Conservation (phyloP, 2,888 invertebrate genomes). For the Scrobipalpa atriplicella region DNA sequence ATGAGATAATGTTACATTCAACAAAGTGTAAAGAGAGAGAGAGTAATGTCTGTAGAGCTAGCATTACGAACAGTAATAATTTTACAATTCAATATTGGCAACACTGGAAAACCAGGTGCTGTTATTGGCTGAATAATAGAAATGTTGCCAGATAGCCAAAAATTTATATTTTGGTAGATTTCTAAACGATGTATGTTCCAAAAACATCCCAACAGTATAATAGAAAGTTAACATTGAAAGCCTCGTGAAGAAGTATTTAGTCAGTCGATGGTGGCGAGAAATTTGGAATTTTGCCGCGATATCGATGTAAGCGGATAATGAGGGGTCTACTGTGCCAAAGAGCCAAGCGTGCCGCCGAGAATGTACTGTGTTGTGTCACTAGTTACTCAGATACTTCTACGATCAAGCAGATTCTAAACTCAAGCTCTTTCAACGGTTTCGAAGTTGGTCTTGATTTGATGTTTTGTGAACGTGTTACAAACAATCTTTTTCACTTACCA, state of each 20-base stretch:
- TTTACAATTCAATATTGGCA: neutral
- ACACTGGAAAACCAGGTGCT: neutral
- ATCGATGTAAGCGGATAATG: conserved; percentile 15
- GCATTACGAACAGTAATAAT: neutral
- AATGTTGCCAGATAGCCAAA: neutral
- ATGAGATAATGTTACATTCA: neutral
- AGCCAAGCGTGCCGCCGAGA: conserved; percentile 23
- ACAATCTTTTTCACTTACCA: conserved; percentile 7
- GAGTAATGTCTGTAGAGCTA: conserved; percentile 5
- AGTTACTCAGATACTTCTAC: neutral
- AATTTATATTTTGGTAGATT: neutral
- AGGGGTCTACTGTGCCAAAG: neutral
- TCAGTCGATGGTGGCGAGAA: conserved; percentile 21
- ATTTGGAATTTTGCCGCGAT: conserved; percentile 27
- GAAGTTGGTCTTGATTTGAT: neutral
- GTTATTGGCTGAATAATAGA: neutral
- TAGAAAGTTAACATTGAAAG: conserved; percentile 25
- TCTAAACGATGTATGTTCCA: conserved; percentile 9
- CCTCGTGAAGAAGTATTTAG: conserved; percentile 24
- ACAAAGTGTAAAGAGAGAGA: neutral
- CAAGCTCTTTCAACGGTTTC: conserved; percentile 7
- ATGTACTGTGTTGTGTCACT: conserved; percentile 17
- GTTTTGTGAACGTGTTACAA: neutral
- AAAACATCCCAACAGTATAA: conserved; percentile 15
- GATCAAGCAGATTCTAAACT: neutral